Percentiles rank a stretch among this genome's conserved stretches.
Conservation (phyloP, 2,888 invertebrate species). For the Ophioninae sp. region DNA sequence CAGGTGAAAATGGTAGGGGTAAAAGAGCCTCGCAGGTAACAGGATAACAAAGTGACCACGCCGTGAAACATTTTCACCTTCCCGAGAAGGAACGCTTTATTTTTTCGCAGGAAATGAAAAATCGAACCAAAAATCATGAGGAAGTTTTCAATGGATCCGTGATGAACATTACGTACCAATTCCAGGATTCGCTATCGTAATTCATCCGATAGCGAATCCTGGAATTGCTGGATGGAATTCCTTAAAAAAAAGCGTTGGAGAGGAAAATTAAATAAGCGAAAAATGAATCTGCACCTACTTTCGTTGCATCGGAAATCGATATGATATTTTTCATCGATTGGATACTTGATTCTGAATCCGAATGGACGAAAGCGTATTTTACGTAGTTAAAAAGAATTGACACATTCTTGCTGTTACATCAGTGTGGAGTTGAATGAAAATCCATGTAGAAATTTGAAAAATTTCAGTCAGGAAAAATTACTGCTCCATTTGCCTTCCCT, state of each 20-base stretch:
- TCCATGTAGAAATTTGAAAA: too few relatives aligned
- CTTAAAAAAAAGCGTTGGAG: too few relatives aligned
- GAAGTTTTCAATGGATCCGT: constrained; percentile 1
- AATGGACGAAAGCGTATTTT: too few relatives aligned
- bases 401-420: too few relatives aligned
- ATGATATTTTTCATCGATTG: too few relatives aligned
- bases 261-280: not conserved
- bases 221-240: not conserved
- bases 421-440: too few relatives aligned
- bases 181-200: too few relatives aligned
- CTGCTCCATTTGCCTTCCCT: too few relatives aligned
- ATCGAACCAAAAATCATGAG: not conserved
- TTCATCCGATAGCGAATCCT: not conserved
- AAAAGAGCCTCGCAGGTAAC: constrained; percentile 68
- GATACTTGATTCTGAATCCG: too few relatives aligned
- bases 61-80: constrained; percentile 14
- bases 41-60: constrained; percentile 67
- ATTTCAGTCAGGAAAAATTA: too few relatives aligned
- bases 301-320: not conserved
- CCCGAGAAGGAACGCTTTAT: constrained; percentile 32
- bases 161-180: not conserved
- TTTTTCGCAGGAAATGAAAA: constrained; percentile 49
- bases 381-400: too few relatives aligned
- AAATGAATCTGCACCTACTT: not conserved
- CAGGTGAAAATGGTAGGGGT: constrained; percentile 66